Base-by-base conservation (phyloP, 2,797 vertebrate species). In the Acropternis orthonyx region DNA sequence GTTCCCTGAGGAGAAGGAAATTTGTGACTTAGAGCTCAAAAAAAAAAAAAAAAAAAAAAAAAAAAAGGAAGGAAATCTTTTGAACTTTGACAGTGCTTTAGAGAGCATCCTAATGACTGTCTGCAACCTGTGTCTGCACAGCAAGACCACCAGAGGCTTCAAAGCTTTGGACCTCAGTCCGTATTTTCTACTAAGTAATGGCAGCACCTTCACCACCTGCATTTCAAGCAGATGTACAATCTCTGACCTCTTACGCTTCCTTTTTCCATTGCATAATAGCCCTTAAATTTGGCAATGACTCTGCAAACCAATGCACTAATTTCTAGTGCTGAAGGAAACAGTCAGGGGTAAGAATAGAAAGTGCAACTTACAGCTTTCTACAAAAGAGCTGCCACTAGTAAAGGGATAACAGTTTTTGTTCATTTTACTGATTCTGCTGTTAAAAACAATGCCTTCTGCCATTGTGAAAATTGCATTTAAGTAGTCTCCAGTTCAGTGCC, bases 241-340 rank as follows among this genome's bases (percentile, higher is more conserved):
- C 17, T 79, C 58, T 92, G 79, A 87, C 87, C 91, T 85, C 63
- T 88, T 59, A 26, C 48, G 44, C 19, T 81, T 92, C 46, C 24
- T 58, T 41, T 76, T 75, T 55, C 54, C 19, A 37, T 78, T 91
- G 44, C 55, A 66, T 84, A 93, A 89, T 92, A 81, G 54, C 32
- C 66, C 72, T 84, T 95, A 91, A 91, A 91, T 94, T 95, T n/a
- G 54, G 65, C 85, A 93, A 68, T 39, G 55, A 36, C 34, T 84
- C 75, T 73, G 66, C 43, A 92, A 86, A 52, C 81, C 79, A 92
- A 30, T 63, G 76, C 5, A 55, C 76, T 65, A 28, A 92, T 86
- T 93, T 92, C 69, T 66, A 78, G 21, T 32, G 75, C 37, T 76
- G 62, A 84, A 86, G 65, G 78, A 95, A 89, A 73, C 13, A 83